Base-by-base conservation (phyloP, 2,888 invertebrate genomes). In the Drosophila pegasa region DNA sequence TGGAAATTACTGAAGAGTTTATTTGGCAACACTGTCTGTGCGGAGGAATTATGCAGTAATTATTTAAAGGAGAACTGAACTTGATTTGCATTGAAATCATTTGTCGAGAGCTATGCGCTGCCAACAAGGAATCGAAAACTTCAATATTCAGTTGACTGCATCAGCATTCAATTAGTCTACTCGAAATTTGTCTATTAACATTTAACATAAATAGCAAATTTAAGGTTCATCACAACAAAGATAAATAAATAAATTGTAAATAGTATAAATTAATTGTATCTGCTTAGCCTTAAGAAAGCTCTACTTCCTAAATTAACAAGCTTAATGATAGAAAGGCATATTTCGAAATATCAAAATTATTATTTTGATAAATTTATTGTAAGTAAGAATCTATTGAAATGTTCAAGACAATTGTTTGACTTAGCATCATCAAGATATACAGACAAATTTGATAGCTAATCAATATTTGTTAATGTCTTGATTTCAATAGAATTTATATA, bases 81-180 rank as follows among this genome's bases (percentile, higher is more conserved):
- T 60, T 25, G 64, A 81, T 62, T 60, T 22, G 16, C 29, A 58
- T 45, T 35, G 33, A 35, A 71, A 56, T 48, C 12, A 43, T 41
- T 59, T 48, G 25, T 38, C 7, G 12, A 63, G 31, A 12, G 47
- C 40, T 65, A 47, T 45, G 50, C 67, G 69, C 62, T 71, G 61
- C 57, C 63, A 25, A 20, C 54, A 66, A 2, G 4, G 18, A 61
- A 59, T 55, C 16, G 27, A 67, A 73, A 60, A 50, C 65, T 76
- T 40, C 12, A 55, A 38, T 20, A 10, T 48, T 62, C 41, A 31
- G 37, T 48, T 52, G 10, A 25, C 45, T 59, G 35, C 27, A 12
- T 10, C 18, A 16, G 27, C 22, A 37, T 43, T 33, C 56, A 66
- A 72, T 72, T 69, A 72, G 71, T 64, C 40, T 43, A 51, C 41